Percentiles rank a stretch among this genome's conserved stretches.
Conservation (phyloP, 2,797 vertebrate genomes). For the Nothura maculosa region DNA sequence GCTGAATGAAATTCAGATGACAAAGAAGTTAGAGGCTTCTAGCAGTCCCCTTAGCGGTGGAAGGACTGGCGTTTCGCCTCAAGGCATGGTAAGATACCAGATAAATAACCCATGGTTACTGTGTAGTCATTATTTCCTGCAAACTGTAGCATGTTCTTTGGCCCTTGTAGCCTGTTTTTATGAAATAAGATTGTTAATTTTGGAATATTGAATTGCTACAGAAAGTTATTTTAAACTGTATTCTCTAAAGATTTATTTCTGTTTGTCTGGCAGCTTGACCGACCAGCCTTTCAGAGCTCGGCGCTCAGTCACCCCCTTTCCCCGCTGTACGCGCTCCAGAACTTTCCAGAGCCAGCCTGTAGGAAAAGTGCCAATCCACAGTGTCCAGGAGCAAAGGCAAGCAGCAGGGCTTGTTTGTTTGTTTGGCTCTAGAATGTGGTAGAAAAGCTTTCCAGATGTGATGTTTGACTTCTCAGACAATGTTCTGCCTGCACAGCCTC, state of each 20-base stretch:
- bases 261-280: constrained; percentile 76
- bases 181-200: not conserved
- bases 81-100: constrained; percentile 75
- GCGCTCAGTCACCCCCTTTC: constrained; percentile 81
- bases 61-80: constrained; percentile 78
- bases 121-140: not conserved
- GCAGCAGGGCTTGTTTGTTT: not conserved
- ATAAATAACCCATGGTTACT: not conserved
- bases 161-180: not conserved
- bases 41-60: constrained; percentile 64
- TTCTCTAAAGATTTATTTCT: not conserved
- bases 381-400: constrained; percentile 80
- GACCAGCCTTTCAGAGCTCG: constrained; percentile 73
- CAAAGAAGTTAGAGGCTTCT: constrained; percentile 80
- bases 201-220: not conserved
- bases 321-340: constrained; percentile 81
- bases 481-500: not conserved
- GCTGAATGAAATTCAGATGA: constrained; percentile 91
- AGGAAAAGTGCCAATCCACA: constrained; percentile 67
- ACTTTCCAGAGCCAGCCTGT: constrained; percentile 48
- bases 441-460: not conserved
- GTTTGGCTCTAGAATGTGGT: not conserved
- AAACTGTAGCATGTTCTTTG: not conserved
- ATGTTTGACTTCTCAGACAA: not conserved
- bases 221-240: not conserved